A percentile compares a stretch with the other conserved stretches of the same genome.
Conservation (phyloP, 2,113 vertebrate species). For the Fregata magnificens region DNA sequence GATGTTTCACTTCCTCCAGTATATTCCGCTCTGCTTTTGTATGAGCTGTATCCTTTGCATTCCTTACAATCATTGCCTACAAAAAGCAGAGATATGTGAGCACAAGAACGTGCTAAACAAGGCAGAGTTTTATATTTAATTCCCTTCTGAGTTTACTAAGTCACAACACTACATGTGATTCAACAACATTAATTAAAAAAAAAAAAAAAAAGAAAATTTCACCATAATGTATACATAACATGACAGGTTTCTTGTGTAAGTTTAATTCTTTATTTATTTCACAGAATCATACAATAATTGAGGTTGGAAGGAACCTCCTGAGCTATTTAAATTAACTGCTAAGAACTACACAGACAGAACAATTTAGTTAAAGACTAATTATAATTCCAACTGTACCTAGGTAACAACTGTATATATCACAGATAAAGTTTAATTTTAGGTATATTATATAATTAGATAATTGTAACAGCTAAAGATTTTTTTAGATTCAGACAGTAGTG, state of each 20-base stretch:
- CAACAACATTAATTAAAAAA: not conserved
- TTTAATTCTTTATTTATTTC: not conserved
- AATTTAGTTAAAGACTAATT: not conserved
- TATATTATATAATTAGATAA: not conserved
- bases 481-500: not conserved
- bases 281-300: not conserved
- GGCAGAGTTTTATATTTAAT: not conserved
- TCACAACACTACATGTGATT: not conserved
- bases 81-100: conserved; percentile 45
- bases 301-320: not conserved
- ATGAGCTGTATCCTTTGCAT: conserved; percentile 98
- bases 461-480: not conserved
- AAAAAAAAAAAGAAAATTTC: not conserved
- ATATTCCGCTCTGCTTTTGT: conserved; percentile 98
- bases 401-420: not conserved
- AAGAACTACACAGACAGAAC: not conserved
- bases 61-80: conserved; percentile 98
- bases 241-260: not conserved
- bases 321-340: not conserved
- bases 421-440: not conserved
- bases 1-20: conserved; percentile 97
- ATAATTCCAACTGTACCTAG: not conserved
- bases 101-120: not conserved
- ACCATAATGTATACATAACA: not conserved
- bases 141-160: not conserved